phyloP scores from a whole-genome alignment of 2,113 vertebrate genomes.

The Rhinopithecus roxellana region DNA sequence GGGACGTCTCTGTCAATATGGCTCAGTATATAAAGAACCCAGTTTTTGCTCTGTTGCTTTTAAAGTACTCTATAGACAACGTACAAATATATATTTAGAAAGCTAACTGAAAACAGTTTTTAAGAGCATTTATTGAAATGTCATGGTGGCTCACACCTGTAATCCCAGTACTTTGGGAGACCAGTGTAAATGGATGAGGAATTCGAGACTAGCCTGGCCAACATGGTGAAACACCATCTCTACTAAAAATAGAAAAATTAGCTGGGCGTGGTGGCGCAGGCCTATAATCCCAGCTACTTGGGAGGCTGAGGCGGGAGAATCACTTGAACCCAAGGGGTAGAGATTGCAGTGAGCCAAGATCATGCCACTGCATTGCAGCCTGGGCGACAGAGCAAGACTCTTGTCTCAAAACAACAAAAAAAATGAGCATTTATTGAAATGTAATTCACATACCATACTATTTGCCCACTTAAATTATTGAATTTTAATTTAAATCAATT shows the following conservation, averaged over 20 bases:
- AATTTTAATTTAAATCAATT: not conserved
- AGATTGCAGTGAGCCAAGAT: not conserved
- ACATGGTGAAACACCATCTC: not conserved
- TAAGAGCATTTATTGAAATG: not conserved
- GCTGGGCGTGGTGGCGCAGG: not conserved
- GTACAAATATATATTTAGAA: not conserved
- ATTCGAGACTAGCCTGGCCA: not conserved
- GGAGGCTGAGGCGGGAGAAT: not conserved
- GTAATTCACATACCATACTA: not conserved
- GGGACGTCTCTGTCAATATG: fast-evolving
- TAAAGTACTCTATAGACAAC: not conserved
- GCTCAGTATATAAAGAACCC: no score
- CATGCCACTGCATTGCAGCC: not conserved
- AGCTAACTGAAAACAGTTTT: not conserved
- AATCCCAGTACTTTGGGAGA: not conserved
- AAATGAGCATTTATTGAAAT: not conserved
- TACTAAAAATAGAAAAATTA: not conserved
- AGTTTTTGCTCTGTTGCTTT: not conserved
- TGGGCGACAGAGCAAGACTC: not conserved
- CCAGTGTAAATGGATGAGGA: not conserved
- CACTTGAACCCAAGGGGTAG: not conserved
- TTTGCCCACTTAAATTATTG: not conserved
- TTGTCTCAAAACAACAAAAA: not conserved
- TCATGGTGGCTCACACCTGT: not conserved
- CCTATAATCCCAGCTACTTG: not conserved